These are phyloP conservation scores for honey bee (Apis mellifera) DNA, from an alignment of 1,140 invertebrate species.

Conservation along the genomic window DNA sequence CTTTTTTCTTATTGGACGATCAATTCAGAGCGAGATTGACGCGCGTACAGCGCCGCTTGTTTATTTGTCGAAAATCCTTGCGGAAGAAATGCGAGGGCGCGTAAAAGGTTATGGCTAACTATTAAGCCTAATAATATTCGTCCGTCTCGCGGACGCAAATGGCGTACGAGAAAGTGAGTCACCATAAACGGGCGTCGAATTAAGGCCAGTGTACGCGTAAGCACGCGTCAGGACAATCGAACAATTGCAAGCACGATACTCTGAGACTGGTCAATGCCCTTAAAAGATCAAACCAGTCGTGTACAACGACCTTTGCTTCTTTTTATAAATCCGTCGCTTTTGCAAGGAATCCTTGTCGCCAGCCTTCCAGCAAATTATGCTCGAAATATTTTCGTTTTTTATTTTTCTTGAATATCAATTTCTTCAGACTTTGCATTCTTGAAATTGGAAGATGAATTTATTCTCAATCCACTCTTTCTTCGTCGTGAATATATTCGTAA, in stretches of 20 bases:
- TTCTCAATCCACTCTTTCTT: no score
- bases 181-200: conserved; percentile 56
- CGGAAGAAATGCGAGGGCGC: conserved; percentile 1
- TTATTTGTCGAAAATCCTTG: neutral
- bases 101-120: conserved; percentile 32
- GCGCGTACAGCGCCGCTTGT: no score
- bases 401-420: no score
- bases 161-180: conserved; percentile 61
- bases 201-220: conserved; percentile 55
- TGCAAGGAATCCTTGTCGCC: no score
- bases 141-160: conserved; percentile 23
- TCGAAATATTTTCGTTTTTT: no score
- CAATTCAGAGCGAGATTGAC: neutral
- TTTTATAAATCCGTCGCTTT: neutral
- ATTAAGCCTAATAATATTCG: conserved; percentile 57
- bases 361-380: no score
- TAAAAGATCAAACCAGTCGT: conserved; percentile 43
- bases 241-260: conserved; percentile 61
- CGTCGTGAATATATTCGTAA: no score
- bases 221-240: conserved; percentile 59
- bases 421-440: no score
- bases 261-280: conserved; percentile 60
- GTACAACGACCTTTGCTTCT: conserved; percentile 44
- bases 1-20: neutral
- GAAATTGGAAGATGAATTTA: no score